phyloP scores from a whole-genome alignment of 2,113 vertebrate species.

The Pteronura brasiliensis region DNA sequence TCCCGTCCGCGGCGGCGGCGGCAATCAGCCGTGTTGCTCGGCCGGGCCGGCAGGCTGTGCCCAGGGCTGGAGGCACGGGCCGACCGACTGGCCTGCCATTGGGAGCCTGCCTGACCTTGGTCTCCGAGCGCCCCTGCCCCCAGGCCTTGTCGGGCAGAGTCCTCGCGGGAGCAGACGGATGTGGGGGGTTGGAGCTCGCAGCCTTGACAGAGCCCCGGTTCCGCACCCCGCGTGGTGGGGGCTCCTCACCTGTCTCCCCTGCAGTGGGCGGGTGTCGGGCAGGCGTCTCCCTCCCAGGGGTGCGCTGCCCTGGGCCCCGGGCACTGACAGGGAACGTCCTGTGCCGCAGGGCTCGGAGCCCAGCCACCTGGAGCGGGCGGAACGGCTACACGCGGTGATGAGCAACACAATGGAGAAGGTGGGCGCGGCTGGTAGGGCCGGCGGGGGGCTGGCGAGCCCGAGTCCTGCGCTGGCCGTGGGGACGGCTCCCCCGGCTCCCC shows the following conservation, averaged over 20 bases:
- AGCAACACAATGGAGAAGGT: conserved; percentile 92
- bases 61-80: neutral
- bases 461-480: accelerated
- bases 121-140: neutral
- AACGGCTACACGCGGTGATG: conserved; percentile 86
- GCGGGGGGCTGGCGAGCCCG: neutral
- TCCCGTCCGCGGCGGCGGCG: too few relatives aligned
- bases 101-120: neutral
- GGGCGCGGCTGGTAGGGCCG: neutral
- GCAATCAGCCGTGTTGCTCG: accelerated
- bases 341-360: conserved; percentile 85
- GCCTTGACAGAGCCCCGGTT: accelerated
- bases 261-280: neutral
- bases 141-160: neutral
- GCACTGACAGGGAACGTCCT: accelerated
- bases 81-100: neutral
- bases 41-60: neutral
- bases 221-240: neutral
- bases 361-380: conserved; percentile 89
- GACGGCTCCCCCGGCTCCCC: neutral
- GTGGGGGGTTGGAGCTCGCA: too few relatives aligned
- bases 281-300: neutral
- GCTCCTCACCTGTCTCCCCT: neutral
- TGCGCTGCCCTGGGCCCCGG: accelerated
- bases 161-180: neutral